Evolutionary conservation across 2,113 vertebrate genomes (phyloP), one percentile per base, ranked within the genome.

Genomic region (Sorex araneus): DNA sequence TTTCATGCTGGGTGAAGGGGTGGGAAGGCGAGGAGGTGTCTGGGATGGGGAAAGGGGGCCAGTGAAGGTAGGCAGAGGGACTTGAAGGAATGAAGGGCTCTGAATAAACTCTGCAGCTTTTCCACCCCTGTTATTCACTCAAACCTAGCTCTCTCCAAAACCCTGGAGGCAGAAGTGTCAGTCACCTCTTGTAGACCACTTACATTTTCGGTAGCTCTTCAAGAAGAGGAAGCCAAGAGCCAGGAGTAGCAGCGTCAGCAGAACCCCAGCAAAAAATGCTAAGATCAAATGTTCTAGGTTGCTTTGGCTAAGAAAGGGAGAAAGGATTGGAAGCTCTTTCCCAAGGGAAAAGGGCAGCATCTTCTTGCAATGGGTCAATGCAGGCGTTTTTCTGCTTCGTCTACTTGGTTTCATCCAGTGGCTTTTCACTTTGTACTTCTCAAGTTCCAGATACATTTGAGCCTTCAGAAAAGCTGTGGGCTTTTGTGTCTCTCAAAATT

Each of bases 201-300:
- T 93, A 98, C 98, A 63, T 95, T 93, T 98, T 54, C 87, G 76
- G 79, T 1, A 95, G 83, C 75, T 69, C 80, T 82, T 95, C 23
- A 70, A 63, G 91, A 92, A 12, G 66, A 98, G 32, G 79, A 0
- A 75, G 96, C 97, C 0, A 60, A 97, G 0, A 25, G 34, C 88
- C 82, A 80, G 47, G 1, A 97, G 27, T 63, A 98, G 54, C 77
- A 96, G 0, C 0, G 97, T 88, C 32, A 78, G 77, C 9, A 98
- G 74, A 89, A 97, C 2, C 2, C 98, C 98, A 32, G 80, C 92
- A 54, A 95, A 4, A 87, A 98, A 98, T 67, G 96, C 95, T 10
- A 98, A 63, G 0, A 67, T 63, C 0, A 97, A 0, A 76, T 73
- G 30, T 18, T 95, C 87, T 71, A 85, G 75, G 74, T 97, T 98